Base-by-base conservation (phyloP, 2,113 vertebrate species). In the Rhinogobius similis region DNA sequence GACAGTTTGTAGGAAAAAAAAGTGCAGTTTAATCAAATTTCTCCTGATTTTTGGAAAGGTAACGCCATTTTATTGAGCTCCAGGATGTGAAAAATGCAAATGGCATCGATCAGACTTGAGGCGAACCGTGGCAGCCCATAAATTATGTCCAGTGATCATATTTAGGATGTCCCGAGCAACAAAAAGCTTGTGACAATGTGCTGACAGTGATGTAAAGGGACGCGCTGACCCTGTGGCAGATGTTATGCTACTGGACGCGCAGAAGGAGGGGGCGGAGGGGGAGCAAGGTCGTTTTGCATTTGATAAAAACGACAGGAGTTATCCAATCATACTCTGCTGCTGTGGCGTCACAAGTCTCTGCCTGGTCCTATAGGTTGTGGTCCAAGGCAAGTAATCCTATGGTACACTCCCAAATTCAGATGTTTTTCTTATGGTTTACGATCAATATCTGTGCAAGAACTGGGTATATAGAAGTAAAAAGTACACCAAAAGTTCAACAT, bases 171-270 rank as follows among this genome's bases (percentile, higher is more conserved):
- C 73, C n/a, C 52, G n/a, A 68, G 66, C 32, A 56, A 62, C 6
- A 55, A 64, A 62, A 80, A 56, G 75, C 59, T 77, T 67, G 4
- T 43, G 73, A 75, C 74, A 78, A 73, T 70, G 82, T 78, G 80
- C 82, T 85, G 83, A 83, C 85, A 58, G 76, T 70, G 78, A 83
- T 77, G 80, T 66, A 86, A 83, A 56, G 72, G 26, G 81, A 88
- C 81, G 73, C 79, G 5, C 2, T n/a, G 75, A 80, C 81, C 82
- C 69, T 4, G 67, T 46, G 76, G 75, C 88, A 89, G 82, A 85
- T 84, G 88, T 81, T 76, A 38, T 77, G 18, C 73, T 68, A 75
- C 6, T 4, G 77, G 78, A 71, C 18, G 67, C 44, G 26, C 26
- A 58, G 26, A 29, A 14, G 68, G 65, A 73, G 18, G 67, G 70